Evolutionary conservation across 2,113 vertebrate genomes (phyloP).

Genomic region (Sander vitreus): DNA sequence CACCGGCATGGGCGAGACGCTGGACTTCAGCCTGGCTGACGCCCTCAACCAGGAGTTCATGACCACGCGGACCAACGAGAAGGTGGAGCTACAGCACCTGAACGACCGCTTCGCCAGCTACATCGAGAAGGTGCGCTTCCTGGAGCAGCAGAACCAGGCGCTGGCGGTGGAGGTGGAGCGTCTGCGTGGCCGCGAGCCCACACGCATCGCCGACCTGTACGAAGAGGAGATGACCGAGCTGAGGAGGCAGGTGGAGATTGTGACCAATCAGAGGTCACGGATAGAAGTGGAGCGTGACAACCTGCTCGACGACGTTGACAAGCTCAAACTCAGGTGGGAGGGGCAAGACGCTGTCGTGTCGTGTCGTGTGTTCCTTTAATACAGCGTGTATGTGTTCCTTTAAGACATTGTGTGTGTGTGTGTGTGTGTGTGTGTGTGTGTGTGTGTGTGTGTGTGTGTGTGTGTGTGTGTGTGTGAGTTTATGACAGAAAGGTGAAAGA

Average conservation of each 20-base stretch:
- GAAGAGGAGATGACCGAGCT: conserved; percentile 96
- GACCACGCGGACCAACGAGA: conserved; percentile 95
- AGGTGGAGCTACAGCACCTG: conserved; percentile 95
- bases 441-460: background rate
- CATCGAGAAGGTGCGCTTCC: conserved; percentile 97
- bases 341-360: background rate
- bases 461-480: background rate
- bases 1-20: conserved; percentile 90
- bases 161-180: conserved; percentile 92
- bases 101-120: conserved; percentile 97
- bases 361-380: conserved; percentile 41
- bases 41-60: conserved; percentile 98
- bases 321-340: conserved; percentile 92
- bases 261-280: conserved; percentile 91
- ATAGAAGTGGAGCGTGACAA: conserved; percentile 95
- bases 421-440: background rate
- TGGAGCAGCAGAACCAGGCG: conserved; percentile 95
- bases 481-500: no score
- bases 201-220: conserved; percentile 90
- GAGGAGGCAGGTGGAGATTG: conserved; percentile 90
- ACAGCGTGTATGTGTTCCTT: background rate
- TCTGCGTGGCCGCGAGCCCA: conserved; percentile 93
- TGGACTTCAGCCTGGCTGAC: conserved; percentile 95
- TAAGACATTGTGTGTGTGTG: background rate
- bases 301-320: conserved; percentile 92